Conservation (phyloP, 2,888 invertebrate species). For the Crocallis elinguaria region DNA sequence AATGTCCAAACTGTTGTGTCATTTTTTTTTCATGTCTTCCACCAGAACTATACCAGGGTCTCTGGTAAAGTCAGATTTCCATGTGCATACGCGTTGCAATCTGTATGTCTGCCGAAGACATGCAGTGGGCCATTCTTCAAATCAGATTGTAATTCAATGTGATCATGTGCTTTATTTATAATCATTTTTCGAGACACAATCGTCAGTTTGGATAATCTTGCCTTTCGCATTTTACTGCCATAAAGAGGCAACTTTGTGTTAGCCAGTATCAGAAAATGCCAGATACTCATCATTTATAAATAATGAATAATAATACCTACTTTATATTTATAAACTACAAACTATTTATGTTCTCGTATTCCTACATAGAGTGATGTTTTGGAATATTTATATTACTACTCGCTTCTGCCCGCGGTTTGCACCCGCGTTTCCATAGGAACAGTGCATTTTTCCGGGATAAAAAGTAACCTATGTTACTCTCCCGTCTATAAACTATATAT, state of each 20-base stretch:
- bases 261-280: not conserved
- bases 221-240: constrained; percentile 9
- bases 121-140: constrained; percentile 8
- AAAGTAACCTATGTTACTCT: no score
- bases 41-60: not conserved
- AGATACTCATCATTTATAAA: no score
- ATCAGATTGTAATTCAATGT: not conserved
- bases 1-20: not conserved
- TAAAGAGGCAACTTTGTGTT: constrained; percentile 13
- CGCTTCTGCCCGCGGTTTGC: no score
- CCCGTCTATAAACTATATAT: no score
- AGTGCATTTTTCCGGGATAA: no score
- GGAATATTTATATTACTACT: no score
- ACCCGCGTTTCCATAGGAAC: no score
- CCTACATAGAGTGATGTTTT: no score
- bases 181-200: constrained; percentile 3
- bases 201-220: constrained; percentile 7
- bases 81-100: not conserved
- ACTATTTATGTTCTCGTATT: no score
- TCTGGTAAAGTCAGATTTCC: not conserved
- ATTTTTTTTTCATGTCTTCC: not conserved
- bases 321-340: no score
- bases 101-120: not conserved
- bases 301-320: no score
- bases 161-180: not conserved